A percentile compares a stretch with the other conserved stretches of the same genome.
These are phyloP conservation scores for Aldabrachelys gigantea DNA, from an alignment of 2,113 vertebrate species.

Conservation along the genomic window DNA sequence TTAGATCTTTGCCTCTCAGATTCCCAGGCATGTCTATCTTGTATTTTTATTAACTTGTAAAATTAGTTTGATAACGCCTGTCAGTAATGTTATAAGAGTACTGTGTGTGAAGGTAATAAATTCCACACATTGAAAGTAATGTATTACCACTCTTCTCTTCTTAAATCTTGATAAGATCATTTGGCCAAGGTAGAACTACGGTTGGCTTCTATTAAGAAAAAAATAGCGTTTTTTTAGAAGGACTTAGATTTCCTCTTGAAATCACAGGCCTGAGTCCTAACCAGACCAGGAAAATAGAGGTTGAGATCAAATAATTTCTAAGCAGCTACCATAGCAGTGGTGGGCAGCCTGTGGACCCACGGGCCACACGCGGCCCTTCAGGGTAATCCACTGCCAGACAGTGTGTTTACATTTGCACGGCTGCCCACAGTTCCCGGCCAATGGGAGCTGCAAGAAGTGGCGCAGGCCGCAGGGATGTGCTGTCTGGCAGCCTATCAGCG, in stretches of 20 bases:
- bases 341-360: no score
- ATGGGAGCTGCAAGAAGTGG: no score
- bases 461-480: no score
- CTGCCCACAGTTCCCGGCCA: no score
- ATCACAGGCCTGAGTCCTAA: constrained; percentile 50
- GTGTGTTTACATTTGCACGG: no score
- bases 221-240: constrained; percentile 51
- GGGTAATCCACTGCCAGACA: no score
- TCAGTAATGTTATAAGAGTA: background rate
- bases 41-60: constrained; percentile 20
- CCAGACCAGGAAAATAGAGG: constrained; percentile 61
- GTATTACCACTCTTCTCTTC: constrained; percentile 45
- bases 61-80: constrained; percentile 34
- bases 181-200: constrained; percentile 47
- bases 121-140: constrained; percentile 46
- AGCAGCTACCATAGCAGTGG: constrained; percentile 13
- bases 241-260: constrained; percentile 62
- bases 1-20: constrained; percentile 44
- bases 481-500: no score
- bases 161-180: constrained; percentile 67
- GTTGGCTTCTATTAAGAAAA: constrained; percentile 52
- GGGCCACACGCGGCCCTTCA: no score
- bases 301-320: constrained; percentile 66
- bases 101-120: constrained; percentile 21
- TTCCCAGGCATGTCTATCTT: background rate